phyloP scores from a whole-genome alignment of 2,797 vertebrate species.

The Sardinella longiceps region DNA sequence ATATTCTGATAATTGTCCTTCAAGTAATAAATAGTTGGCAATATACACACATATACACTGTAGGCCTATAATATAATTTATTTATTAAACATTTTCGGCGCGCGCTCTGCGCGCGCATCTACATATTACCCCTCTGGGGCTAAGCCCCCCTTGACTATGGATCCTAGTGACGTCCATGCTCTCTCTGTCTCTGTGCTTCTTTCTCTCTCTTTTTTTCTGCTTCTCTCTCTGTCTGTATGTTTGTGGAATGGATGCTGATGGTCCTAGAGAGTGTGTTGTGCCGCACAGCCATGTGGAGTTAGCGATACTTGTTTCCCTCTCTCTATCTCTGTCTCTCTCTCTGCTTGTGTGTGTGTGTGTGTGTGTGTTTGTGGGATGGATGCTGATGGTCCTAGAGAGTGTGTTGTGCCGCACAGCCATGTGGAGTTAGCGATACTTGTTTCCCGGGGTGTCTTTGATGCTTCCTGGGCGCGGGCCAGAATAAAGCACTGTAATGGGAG shows the following conservation, averaged over 20 bases:
- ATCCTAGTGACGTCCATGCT: no score
- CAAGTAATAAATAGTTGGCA: no score
- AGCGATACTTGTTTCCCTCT: conserved; percentile 46
- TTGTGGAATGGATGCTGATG: not conserved
- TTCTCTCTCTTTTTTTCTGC: not conserved
- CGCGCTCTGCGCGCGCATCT: no score
- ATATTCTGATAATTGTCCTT: no score
- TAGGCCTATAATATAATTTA: no score
- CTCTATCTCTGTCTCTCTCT: not conserved
- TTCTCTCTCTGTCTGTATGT: not conserved
- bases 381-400: not conserved
- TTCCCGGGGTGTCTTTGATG: conserved; percentile 53
- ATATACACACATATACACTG: no score
- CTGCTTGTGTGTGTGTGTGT: not conserved
- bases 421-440: conserved; percentile 50
- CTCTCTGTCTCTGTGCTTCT: not conserved
- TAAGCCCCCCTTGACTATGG: no score
- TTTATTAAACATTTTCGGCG: no score
- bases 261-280: not conserved
- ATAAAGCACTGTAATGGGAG: conserved; percentile 60
- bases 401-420: conserved; percentile 26
- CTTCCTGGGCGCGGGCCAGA: conserved; percentile 61
- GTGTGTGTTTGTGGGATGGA: not conserved
- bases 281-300: conserved; percentile 37
- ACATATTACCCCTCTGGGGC: no score